phyloP scores from a whole-genome alignment of 2,113 vertebrate genomes.

The Glareola pratincola region DNA sequence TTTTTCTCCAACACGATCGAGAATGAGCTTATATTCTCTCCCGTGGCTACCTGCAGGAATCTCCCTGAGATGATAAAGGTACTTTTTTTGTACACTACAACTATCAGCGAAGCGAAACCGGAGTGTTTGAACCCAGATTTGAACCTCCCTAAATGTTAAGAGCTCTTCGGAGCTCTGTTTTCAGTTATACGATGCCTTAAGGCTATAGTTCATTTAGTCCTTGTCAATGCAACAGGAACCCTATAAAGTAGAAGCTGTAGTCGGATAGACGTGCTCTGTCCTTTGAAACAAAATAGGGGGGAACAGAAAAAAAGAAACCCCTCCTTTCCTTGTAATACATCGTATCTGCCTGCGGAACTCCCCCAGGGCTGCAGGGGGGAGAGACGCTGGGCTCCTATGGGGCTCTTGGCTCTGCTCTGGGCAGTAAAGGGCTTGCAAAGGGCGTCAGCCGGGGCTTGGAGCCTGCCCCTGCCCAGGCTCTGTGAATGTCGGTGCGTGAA shows the following conservation, averaged over 20 bases:
- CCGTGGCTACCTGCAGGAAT: background rate
- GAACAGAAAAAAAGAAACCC: background rate
- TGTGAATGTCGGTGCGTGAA: rapidly evolving
- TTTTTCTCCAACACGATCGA: background rate
- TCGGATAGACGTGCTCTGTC: background rate
- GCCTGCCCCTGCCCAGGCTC: rapidly evolving
- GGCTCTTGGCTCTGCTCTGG: background rate
- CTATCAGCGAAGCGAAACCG: background rate
- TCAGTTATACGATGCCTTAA: background rate
- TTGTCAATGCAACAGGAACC: background rate
- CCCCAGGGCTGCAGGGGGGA: no score
- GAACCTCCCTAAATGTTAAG: background rate
- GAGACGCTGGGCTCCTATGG: background rate
- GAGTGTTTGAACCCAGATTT: background rate
- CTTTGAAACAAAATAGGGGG: background rate
- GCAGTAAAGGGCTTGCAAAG: background rate
- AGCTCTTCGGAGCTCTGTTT: background rate
- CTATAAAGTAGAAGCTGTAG: background rate
- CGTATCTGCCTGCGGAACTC: background rate
- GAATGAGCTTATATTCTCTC: background rate
- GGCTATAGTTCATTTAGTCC: background rate
- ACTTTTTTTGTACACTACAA: background rate
- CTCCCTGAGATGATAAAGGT: background rate
- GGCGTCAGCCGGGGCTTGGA: rapidly evolving
- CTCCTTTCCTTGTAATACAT: background rate